Evolutionary conservation across 2,797 vertebrate genomes (phyloP).

Genomic region (Prionace glauca): DNA sequence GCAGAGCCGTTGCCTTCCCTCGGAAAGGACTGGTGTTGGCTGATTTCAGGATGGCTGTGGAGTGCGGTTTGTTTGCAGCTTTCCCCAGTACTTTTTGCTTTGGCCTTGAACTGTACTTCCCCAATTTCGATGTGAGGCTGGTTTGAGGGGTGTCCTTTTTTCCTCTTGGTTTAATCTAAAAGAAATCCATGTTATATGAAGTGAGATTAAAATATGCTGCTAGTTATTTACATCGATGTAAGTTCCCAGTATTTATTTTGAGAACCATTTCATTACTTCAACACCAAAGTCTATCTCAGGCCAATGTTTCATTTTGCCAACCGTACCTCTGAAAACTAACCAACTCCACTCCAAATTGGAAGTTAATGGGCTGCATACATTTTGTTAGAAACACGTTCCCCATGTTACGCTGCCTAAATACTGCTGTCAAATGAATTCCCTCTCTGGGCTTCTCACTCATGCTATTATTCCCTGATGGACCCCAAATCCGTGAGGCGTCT

Average conservation of each 20-base stretch:
- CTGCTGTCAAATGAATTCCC: neutral
- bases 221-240: neutral
- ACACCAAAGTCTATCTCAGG: neutral
- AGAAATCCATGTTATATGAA: neutral
- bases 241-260: neutral
- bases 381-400: neutral
- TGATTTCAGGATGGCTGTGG: conserved; percentile 25
- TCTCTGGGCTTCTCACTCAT: neutral
- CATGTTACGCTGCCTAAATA: neutral
- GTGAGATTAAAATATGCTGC: neutral
- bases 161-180: conserved; percentile 12
- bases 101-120: conserved; percentile 67
- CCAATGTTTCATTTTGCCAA: neutral
- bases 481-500: neutral
- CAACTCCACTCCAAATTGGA: neutral
- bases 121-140: conserved; percentile 63
- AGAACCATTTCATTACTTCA: neutral
- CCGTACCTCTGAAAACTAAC: neutral
- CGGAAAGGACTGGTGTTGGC: conserved; percentile 18
- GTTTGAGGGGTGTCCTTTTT: conserved; percentile 62
- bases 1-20: neutral
- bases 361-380: neutral
- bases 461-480: neutral
- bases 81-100: conserved; percentile 77
- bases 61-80: conserved; percentile 36